phyloP scores from a whole-genome alignment of 2,797 vertebrate species.

The Liasis olivaceus region DNA sequence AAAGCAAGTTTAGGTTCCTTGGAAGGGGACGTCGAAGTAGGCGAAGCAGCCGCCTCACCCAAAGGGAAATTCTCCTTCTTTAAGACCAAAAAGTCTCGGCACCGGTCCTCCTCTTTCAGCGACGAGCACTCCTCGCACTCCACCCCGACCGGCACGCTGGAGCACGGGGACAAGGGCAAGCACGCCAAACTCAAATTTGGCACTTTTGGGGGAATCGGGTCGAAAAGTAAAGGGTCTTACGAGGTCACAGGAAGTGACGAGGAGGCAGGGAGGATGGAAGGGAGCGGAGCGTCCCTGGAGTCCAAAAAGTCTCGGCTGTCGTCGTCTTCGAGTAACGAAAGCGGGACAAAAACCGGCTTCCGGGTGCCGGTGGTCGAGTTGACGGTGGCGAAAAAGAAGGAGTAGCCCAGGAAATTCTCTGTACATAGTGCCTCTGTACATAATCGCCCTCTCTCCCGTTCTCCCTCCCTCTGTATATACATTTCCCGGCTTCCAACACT shows the following conservation, averaged over 20 bases:
- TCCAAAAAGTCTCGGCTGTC: slow-evolving; percentile 84
- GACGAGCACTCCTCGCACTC: slow-evolving; percentile 80
- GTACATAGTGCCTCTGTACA: slow-evolving; percentile 44
- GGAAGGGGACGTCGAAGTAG: slow-evolving; percentile 70
- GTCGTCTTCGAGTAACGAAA: slow-evolving; percentile 88
- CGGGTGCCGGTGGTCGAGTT: slow-evolving; percentile 82
- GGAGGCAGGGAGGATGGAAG: slow-evolving; percentile 74
- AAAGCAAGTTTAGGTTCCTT: slow-evolving; percentile 80
- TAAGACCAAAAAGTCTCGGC: slow-evolving; percentile 79
- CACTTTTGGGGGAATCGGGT: slow-evolving; percentile 92
- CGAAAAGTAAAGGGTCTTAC: slow-evolving; percentile 91
- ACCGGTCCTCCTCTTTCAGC: slow-evolving; percentile 84
- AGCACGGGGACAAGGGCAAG: slow-evolving; percentile 81
- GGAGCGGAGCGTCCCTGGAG: slow-evolving; percentile 73
- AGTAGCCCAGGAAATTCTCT: slow-evolving; percentile 53
- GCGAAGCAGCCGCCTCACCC: slow-evolving; percentile 70
- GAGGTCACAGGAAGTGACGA: slow-evolving; percentile 91
- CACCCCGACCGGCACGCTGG: slow-evolving; percentile 78
- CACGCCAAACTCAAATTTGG: slow-evolving; percentile 90
- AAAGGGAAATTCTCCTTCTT: slow-evolving; percentile 86
- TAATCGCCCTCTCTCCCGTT: slow-evolving; percentile 48
- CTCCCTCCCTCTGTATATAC: slow-evolving; percentile 72
- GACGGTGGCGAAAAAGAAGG: slow-evolving; percentile 84
- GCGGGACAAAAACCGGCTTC: slow-evolving; percentile 80
- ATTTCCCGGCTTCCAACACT: slow-evolving; percentile 57